Base-by-base conservation (phyloP, 2,797 vertebrate species). In the Diplodus puntazzo region DNA sequence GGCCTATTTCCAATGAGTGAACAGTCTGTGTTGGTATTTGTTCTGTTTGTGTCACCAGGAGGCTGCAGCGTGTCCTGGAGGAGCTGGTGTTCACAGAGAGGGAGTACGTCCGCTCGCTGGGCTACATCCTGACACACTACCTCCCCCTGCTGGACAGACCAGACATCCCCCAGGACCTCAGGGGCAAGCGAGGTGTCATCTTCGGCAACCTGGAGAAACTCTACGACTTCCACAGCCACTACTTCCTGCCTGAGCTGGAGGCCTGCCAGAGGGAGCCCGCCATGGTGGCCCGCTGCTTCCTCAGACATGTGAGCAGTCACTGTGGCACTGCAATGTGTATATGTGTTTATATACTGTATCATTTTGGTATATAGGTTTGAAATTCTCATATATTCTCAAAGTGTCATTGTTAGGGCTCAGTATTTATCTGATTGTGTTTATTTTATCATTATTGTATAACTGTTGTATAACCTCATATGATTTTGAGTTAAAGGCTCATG, bases 201-300 rank as follows among this genome's bases (percentile, higher is more conserved):
- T 96, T 96, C 13, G 95, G 96, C 0, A 96, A 96, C 87, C 88
- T 96, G 73, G 96, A 96, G 92, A 96, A 96, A 73, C 91, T 96
- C 11, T 89, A 94, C 11, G 91, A 95, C 77, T 96, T 96, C 82
- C 96, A 96, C 89, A 86, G 89, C 75, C 94, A 93, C 82, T 91
- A 92, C 71, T 96, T 96, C 75, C 88, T 96, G n/a, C 95, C 94
- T 17, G 95, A 96, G 85, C 88, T 96, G 81, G 95, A 96, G 87
- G 91, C 89, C 49, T 95, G 95, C 76, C 94, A 91, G 82, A 81
- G 86, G 45, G 94, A 95, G 54, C 93, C 95, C 0, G 92, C 92
- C 4, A 88, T 86, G 75, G 94, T 95, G 67, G 95, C 95, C 0
- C 90, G 92, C 68, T 96, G 95, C 84, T 96, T 96, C 58, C 94